These are phyloP conservation scores for Gymnarchus niloticus DNA, from an alignment of 2,113 vertebrate genomes.

Conservation along the genomic window DNA sequence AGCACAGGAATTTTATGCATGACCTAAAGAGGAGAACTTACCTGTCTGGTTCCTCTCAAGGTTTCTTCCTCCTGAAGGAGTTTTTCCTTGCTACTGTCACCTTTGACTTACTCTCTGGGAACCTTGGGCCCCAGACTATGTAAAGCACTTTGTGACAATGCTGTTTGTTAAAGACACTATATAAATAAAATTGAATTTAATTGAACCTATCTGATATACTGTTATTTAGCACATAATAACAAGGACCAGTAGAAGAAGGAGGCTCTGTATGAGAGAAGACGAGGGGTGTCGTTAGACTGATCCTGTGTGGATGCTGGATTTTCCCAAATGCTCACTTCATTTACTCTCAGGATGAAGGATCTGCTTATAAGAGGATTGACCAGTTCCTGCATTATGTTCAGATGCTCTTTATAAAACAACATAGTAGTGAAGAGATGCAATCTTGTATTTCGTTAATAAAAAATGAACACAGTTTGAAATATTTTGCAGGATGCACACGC, in stretches of 20 bases:
- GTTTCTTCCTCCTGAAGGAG: too few species aligned
- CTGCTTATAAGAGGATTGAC: not conserved
- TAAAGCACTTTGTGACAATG: too few species aligned
- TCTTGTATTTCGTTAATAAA: not conserved
- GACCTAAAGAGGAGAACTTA: not conserved
- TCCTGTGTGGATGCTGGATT: not conserved
- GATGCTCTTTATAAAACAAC: too few species aligned
- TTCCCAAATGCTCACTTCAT: not conserved
- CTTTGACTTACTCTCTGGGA: too few species aligned
- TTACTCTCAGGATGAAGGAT: not conserved
- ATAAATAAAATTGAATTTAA: too few species aligned
- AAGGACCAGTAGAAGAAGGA: not conserved
- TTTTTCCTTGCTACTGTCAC: too few species aligned
- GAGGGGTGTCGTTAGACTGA: not conserved
- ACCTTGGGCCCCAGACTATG: too few species aligned
- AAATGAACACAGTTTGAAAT: not conserved
- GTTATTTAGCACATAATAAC: conserved; percentile 2
- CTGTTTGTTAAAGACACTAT: too few species aligned
- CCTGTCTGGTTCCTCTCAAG: not conserved
- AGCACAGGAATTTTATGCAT: not conserved
- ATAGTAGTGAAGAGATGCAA: too few species aligned
- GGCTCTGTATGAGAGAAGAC: not conserved
- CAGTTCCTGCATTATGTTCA: too few species aligned
- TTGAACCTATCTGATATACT: too few species aligned
- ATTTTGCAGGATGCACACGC: not conserved